Conservation (phyloP, 1,140 invertebrate genomes). For the Mycetomoellerius zeteki region DNA sequence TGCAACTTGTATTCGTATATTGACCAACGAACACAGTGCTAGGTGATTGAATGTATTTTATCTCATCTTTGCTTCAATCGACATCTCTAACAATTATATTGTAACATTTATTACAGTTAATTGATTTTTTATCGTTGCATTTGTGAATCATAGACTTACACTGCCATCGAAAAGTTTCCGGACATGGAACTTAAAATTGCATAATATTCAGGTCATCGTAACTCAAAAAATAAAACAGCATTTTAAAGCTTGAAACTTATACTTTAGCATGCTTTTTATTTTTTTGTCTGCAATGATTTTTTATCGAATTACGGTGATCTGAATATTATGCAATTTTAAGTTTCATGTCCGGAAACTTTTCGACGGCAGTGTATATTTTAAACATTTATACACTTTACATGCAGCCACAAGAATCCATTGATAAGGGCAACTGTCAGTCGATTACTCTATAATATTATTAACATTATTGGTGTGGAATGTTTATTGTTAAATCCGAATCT, state of each 20-base stretch:
- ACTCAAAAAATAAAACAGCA: too few species aligned
- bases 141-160: background rate
- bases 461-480: slow-evolving; percentile 59
- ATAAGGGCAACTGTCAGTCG: slow-evolving; percentile 67
- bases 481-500: slow-evolving; percentile 56
- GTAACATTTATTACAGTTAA: background rate
- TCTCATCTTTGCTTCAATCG: background rate
- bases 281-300: too few species aligned
- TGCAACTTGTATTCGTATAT: slow-evolving; percentile 57
- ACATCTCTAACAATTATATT: background rate
- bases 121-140: background rate
- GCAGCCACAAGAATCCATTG: slow-evolving; percentile 68
- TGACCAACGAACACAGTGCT: slow-evolving; percentile 35
- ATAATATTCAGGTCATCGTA: too few species aligned
- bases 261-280: too few species aligned
- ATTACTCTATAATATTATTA: slow-evolving; percentile 64
- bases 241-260: too few species aligned
- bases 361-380: background rate
- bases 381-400: background rate
- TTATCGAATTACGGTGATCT: too few species aligned
- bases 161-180: too few species aligned
- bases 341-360: too few species aligned
- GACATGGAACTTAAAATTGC: too few species aligned
- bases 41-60: slow-evolving; percentile 43
- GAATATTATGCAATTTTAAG: too few species aligned